Evolutionary conservation across 2,888 invertebrate genomes (phyloP).

Genomic region (Neocrepidodera transversa): DNA sequence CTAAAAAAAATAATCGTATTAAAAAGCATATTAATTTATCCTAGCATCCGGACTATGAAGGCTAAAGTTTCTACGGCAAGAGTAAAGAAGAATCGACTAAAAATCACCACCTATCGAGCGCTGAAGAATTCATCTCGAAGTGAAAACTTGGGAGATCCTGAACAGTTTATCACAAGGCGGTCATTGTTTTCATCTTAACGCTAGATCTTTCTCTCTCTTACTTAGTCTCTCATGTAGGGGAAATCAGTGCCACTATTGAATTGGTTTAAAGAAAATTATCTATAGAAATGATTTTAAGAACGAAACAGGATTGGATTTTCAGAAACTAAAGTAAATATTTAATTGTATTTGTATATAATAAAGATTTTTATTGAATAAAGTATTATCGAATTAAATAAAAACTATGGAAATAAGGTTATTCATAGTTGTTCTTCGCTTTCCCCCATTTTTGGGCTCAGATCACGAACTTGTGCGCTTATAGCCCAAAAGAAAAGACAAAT

Average conservation of each 20-base stretch:
- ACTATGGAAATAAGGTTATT: no score
- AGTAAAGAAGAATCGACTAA: neutral
- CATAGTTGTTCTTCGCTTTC: neutral
- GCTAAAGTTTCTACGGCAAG: neutral
- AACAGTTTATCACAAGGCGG: constrained; percentile 45
- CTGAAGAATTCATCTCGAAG: constrained; percentile 34
- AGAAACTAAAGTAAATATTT: no score
- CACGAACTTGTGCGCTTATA: constrained; percentile 17
- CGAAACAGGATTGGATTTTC: no score
- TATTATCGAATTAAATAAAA: no score
- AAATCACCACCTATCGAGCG: constrained; percentile 19
- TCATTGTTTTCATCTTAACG: constrained; percentile 47
- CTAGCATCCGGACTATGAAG: neutral
- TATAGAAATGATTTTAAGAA: no score
- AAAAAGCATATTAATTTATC: no score
- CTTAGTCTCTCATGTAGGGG: neutral
- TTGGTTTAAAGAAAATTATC: no score
- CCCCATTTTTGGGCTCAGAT: constrained; percentile 11
- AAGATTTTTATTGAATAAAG: no score
- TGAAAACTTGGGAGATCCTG: constrained; percentile 41
- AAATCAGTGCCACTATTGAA: neutral
- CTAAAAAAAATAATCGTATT: no score
- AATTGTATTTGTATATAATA: no score
- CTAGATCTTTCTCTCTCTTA: constrained; percentile 26
- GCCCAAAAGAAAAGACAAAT: constrained; percentile 48